phyloP scores from a whole-genome alignment of 2,888 invertebrate genomes.

The Polia nebulosa region DNA sequence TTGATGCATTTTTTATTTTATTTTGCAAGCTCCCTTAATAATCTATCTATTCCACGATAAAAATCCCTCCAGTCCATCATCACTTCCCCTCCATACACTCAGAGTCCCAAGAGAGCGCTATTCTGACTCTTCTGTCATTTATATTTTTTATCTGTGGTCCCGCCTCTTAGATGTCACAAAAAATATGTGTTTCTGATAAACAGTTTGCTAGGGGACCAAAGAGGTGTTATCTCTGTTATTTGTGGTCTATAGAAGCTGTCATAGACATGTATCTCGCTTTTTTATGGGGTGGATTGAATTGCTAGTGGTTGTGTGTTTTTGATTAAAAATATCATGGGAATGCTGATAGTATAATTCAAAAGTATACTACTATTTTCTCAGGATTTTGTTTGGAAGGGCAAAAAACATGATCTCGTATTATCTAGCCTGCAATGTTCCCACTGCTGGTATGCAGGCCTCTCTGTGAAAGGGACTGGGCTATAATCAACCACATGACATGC shows the following conservation, averaged over 20 bases:
- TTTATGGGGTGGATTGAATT: slow-evolving; percentile 47
- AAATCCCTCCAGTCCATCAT: slow-evolving; percentile 38
- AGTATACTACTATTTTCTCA: neutral
- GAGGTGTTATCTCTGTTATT: slow-evolving; percentile 55
- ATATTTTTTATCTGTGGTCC: slow-evolving; percentile 66
- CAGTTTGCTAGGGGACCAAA: slow-evolving; percentile 33
- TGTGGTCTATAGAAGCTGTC: slow-evolving; percentile 49
- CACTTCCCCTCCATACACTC: slow-evolving; percentile 33
- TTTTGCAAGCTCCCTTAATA: neutral
- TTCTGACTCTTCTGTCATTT: slow-evolving; percentile 48
- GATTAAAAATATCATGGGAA: neutral
- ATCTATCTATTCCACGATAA: slow-evolving; percentile 18
- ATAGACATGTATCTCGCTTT: slow-evolving; percentile 38
- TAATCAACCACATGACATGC: too few species aligned
- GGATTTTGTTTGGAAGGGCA: neutral
- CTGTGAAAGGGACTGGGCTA: too few species aligned
- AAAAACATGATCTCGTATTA: too few species aligned
- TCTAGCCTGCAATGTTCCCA: too few species aligned
- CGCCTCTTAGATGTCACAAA: slow-evolving; percentile 55
- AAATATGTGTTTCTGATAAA: slow-evolving; percentile 60
- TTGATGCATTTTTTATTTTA: too few species aligned
- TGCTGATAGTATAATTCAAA: neutral
- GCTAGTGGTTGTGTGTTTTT: slow-evolving; percentile 7
- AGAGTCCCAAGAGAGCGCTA: slow-evolving; percentile 55
- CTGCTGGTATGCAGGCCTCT: too few species aligned